These are phyloP conservation scores for Colletes gigas DNA, from an alignment of 1,140 invertebrate species.

Conservation along the genomic window DNA sequence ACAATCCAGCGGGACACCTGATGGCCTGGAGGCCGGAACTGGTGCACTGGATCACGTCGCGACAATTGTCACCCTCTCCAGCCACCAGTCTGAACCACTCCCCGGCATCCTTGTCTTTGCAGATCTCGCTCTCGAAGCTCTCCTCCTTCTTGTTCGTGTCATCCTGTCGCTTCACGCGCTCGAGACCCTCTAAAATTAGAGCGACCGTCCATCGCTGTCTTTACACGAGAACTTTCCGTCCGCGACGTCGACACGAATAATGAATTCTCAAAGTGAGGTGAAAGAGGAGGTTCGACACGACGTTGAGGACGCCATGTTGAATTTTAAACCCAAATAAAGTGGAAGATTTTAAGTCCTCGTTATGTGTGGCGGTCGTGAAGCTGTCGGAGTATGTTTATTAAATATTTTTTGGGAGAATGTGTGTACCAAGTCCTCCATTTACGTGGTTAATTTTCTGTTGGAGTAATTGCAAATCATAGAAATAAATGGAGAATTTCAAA, in stretches of 20 bases:
- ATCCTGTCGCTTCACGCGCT: constrained; percentile 83
- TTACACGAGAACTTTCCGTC: background rate
- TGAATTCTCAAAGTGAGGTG: no score
- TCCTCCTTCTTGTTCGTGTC: constrained; percentile 87
- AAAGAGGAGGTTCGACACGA: background rate
- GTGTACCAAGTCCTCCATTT: no score
- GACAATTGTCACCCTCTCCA: constrained; percentile 94
- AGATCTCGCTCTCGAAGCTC: constrained; percentile 92
- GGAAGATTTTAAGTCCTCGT: no score
- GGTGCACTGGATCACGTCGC: constrained; percentile 97
- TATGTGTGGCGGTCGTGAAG: no score
- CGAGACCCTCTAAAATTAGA: constrained; percentile 80
- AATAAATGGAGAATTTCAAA: no score
- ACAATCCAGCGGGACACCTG: constrained; percentile 94
- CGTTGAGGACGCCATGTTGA: background rate
- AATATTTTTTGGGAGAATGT: no score
- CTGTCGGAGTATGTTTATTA: no score
- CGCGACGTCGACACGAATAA: background rate
- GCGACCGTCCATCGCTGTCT: background rate
- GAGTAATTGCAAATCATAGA: no score
- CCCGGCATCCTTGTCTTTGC: constrained; percentile 96
- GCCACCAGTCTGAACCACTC: constrained; percentile 96
- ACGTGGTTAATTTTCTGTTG: no score
- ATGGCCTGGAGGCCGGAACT: constrained; percentile 96
- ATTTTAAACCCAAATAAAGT: background rate